Percentiles rank a stretch among this genome's conserved stretches.
Conservation (phyloP, 2,888 invertebrate genomes). For the Epistrophe grossulariae region DNA sequence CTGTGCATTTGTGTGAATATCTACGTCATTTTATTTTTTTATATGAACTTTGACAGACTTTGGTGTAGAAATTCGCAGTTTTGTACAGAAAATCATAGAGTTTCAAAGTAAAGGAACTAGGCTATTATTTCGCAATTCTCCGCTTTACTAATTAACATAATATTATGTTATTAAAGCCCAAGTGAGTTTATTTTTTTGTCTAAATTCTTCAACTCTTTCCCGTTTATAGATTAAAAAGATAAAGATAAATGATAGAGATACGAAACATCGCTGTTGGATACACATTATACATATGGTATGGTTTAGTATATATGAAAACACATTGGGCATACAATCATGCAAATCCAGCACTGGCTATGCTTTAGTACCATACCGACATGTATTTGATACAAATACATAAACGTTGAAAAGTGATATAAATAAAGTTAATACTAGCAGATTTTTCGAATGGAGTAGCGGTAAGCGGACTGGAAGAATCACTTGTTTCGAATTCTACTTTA, state of each 20-base stretch:
- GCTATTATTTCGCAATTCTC: no score
- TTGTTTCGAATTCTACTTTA: slow-evolving; percentile 38
- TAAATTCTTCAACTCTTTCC: neutral
- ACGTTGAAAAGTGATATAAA: slow-evolving; percentile 52
- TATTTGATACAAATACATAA: slow-evolving; percentile 36
- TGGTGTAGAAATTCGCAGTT: no score
- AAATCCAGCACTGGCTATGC: slow-evolving; percentile 22
- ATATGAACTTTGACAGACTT: no score
- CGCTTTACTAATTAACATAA: no score
- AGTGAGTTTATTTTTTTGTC: no score
- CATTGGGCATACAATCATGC: neutral
- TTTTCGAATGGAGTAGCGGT: slow-evolving; percentile 30
- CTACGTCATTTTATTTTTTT: no score
- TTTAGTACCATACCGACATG: slow-evolving; percentile 1
- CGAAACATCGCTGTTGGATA: neutral
- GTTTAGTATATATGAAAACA: neutral
- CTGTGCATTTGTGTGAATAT: no score
- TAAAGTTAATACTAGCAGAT: slow-evolving; percentile 48
- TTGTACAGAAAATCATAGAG: no score
- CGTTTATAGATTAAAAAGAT: neutral
- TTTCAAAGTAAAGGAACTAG: no score
- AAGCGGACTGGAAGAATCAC: slow-evolving; percentile 40
- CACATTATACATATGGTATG: no score
- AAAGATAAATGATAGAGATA: neutral
- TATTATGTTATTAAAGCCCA: no score